Evolutionary conservation across 1,140 invertebrate species (phyloP).

Genomic region (Maniola jurtina): DNA sequence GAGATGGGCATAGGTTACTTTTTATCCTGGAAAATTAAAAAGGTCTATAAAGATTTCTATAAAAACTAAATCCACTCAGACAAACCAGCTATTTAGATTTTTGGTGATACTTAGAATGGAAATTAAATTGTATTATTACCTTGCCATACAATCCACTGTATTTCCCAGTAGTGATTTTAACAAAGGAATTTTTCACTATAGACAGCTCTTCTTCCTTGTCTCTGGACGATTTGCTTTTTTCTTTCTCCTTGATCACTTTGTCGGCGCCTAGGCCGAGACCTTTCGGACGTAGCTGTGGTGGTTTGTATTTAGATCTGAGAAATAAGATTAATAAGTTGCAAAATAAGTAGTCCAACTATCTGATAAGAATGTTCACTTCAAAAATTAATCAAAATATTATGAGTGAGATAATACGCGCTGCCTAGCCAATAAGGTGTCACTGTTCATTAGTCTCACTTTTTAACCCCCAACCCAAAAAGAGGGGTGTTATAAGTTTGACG

Average conservation of each 20-base stretch:
- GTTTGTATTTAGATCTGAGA: conserved; percentile 62
- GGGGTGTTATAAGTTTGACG: no score
- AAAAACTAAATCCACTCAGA: no score
- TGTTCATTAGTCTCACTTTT: no score
- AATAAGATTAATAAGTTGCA: no score
- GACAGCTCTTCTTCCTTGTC: conserved; percentile 82
- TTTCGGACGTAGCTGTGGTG: conserved; percentile 87
- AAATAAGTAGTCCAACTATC: no score
- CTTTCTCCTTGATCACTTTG: conserved; percentile 80
- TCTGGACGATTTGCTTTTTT: conserved; percentile 67
- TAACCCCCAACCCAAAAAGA: no score
- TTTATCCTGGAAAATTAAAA: no score
- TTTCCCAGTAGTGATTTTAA: conserved; percentile 86
- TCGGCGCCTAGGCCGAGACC: conserved; percentile 95
- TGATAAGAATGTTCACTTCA: no score
- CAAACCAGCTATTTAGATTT: no score
- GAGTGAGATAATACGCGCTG: not conserved
- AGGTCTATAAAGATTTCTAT: no score
- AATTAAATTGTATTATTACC: conserved; percentile 56
- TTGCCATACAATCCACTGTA: conserved; percentile 89
- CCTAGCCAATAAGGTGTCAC: not conserved
- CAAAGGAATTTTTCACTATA: conserved; percentile 83
- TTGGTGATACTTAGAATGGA: no score
- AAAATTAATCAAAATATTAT: not conserved
- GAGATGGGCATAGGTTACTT: no score